phyloP scores from a whole-genome alignment of 2,888 invertebrate genomes.

The Nemurella pictetii region DNA sequence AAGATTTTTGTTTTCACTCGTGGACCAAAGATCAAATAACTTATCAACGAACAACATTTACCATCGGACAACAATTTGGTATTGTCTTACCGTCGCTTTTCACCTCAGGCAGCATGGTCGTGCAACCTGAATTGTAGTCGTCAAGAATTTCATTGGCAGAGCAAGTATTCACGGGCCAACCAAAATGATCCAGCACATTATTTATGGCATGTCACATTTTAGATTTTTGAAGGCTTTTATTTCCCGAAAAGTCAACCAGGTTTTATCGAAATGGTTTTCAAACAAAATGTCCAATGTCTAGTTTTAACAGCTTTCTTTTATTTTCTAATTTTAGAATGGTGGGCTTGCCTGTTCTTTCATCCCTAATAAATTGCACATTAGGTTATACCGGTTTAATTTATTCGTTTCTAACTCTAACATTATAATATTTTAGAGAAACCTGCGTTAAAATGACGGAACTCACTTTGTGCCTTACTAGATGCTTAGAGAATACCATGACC shows the following conservation, averaged over 20 bases:
- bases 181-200: no score
- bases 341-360: not conserved
- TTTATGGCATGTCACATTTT: no score
- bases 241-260: not conserved
- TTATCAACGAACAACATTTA: not conserved
- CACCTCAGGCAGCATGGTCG: not conserved
- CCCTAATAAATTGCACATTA: not conserved
- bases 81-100: not conserved
- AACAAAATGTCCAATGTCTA: not conserved
- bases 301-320: not conserved
- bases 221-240: no score
- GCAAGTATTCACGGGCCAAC: no score
- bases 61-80: not conserved
- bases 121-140: not conserved
- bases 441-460: not conserved
- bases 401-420: not conserved
- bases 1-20: not conserved
- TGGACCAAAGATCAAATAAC: not conserved
- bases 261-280: not conserved
- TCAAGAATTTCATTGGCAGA: no score
- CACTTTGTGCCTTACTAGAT: no score
- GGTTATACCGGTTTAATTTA: not conserved
- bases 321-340: not conserved
- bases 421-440: not conserved
- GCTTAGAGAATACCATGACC: no score